Conservation (phyloP, 1,140 invertebrate species). For the Magallana ariakensis region DNA sequence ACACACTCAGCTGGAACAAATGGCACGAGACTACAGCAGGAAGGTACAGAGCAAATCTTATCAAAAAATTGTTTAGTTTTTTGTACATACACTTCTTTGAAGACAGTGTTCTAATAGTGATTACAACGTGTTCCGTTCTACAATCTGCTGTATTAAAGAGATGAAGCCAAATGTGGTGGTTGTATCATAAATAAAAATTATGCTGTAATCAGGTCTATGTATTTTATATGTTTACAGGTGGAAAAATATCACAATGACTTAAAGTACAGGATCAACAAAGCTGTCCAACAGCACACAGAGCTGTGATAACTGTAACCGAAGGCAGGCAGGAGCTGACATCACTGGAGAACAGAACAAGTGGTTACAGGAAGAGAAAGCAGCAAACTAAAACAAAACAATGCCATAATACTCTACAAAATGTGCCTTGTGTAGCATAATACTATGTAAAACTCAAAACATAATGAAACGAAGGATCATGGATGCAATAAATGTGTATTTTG, state of each 20-base stretch:
- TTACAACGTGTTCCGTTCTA: too few relatives aligned
- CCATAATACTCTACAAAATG: background rate
- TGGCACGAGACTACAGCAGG: conserved; percentile 81
- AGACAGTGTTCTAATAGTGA: too few relatives aligned
- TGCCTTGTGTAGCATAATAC: background rate
- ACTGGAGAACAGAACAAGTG: background rate
- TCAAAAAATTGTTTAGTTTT: too few relatives aligned
- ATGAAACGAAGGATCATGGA: too few relatives aligned
- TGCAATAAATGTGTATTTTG: too few relatives aligned
- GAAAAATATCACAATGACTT: conserved; percentile 92
- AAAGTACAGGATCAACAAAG: conserved; percentile 79
- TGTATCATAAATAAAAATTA: too few relatives aligned
- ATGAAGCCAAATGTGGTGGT: too few relatives aligned
- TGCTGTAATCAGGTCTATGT: too few relatives aligned
- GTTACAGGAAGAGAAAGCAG: background rate
- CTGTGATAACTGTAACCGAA: conserved; percentile 12
- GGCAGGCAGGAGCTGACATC: background rate
- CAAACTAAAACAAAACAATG: background rate
- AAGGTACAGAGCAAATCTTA: conserved; percentile 72
- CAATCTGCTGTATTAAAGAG: too few relatives aligned
- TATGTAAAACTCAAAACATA: too few relatives aligned
- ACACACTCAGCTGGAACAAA: conserved; percentile 82
- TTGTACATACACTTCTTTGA: too few relatives aligned
- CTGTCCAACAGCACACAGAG: conserved; percentile 23
- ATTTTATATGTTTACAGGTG: conserved; percentile 77